phyloP scores from a whole-genome alignment of 2,113 vertebrate species.

The Ondatra zibethicus region DNA sequence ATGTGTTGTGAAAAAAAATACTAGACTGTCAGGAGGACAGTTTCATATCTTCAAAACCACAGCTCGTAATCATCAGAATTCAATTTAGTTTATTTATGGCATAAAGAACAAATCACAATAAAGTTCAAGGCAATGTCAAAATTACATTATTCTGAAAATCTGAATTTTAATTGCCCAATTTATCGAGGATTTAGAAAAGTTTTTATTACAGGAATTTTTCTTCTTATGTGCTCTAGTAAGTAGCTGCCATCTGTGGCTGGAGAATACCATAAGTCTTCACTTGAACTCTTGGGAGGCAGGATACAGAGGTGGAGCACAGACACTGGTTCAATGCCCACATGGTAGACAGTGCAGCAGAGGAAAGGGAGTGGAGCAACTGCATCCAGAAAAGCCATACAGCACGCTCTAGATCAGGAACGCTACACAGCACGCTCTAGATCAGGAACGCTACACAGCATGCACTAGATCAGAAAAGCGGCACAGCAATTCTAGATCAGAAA shows the following conservation, averaged over 20 bases:
- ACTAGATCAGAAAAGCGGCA: too few species aligned
- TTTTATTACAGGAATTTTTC: conserved; percentile 11
- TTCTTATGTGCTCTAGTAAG: neutral
- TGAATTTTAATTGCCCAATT: conserved; percentile 39
- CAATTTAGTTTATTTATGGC: neutral
- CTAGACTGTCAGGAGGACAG: neutral
- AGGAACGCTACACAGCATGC: too few species aligned
- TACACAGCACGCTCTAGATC: too few species aligned
- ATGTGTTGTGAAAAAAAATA: neutral
- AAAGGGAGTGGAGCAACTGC: neutral
- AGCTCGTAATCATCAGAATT: conserved; percentile 40
- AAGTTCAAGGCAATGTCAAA: conserved; percentile 47
- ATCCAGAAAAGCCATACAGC: neutral
- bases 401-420: too few species aligned
- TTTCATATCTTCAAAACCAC: conserved; percentile 25
- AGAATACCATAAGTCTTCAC: neutral
- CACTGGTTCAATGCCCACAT: neutral
- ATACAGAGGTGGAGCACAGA: neutral
- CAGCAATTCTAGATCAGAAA: too few species aligned
- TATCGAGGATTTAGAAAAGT: neutral
- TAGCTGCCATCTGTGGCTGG: neutral
- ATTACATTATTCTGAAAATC: neutral
- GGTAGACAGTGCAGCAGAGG: neutral
- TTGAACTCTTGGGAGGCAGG: neutral
- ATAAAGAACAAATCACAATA: neutral